Percentiles rank a stretch among this genome's conserved stretches.
These are phyloP conservation scores for Archaeoteleia sp. DNA, from an alignment of 2,888 invertebrate species.

Conservation along the genomic window DNA sequence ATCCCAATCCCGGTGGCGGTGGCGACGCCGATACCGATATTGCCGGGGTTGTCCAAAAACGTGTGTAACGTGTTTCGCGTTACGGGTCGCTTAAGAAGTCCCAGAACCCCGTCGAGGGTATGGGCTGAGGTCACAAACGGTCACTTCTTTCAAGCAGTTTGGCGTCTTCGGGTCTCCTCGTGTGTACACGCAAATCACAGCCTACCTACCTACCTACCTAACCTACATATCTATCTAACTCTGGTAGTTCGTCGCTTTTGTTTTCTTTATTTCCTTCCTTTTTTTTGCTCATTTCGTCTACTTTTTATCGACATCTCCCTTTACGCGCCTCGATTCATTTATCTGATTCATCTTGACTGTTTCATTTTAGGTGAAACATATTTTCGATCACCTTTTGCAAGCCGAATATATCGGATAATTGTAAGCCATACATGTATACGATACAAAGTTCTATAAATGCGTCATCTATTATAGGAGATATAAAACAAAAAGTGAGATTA, in stretches of 20 bases:
- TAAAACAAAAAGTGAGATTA: too few species aligned
- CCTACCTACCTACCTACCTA: constrained; percentile 29
- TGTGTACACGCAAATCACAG: constrained; percentile 7
- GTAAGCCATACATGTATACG: too few species aligned
- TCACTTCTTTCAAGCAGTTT: constrained; percentile 57
- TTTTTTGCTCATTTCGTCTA: neutral
- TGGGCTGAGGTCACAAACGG: constrained; percentile 61
- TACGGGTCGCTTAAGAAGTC: constrained; percentile 60
- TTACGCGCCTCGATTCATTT: too few species aligned
- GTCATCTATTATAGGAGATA: too few species aligned
- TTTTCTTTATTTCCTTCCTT: neutral
- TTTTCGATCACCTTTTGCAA: too few species aligned
- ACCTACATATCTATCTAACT: constrained; percentile 37
- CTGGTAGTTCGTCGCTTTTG: neutral
- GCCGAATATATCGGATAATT: too few species aligned
- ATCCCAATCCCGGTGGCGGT: constrained; percentile 35
- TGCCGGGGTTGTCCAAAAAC: constrained; percentile 45
- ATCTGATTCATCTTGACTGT: too few species aligned
- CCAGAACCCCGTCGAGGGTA: constrained; percentile 56
- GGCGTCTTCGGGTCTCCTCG: constrained; percentile 44
- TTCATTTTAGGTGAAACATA: too few species aligned
- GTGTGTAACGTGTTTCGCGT: constrained; percentile 66
- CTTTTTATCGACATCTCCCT: too few species aligned
- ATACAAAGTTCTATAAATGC: too few species aligned
- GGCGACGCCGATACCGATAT: constrained; percentile 47